phyloP scores from a whole-genome alignment of 2,888 invertebrate genomes.

The Amphipyra berbera region DNA sequence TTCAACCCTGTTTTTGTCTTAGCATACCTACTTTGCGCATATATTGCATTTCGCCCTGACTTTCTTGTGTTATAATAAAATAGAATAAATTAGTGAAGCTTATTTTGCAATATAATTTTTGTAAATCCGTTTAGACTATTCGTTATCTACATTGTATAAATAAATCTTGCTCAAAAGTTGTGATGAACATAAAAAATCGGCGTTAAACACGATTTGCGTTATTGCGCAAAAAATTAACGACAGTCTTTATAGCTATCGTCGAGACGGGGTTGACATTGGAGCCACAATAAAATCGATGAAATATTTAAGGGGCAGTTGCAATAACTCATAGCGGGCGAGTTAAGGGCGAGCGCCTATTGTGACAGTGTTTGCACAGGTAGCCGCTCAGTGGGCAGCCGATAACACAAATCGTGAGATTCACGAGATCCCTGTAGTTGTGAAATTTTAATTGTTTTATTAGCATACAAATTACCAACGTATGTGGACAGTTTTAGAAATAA shows the following conservation, averaged over 20 bases:
- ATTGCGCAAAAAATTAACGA: conserved; percentile 79
- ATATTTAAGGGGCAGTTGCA: conserved; percentile 83
- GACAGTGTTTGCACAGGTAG: conserved; percentile 82
- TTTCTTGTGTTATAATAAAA: no score
- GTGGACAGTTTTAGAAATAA: conserved; percentile 24
- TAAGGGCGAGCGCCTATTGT: conserved; percentile 74
- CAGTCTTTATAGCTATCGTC: conserved; percentile 82
- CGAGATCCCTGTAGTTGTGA: conserved; percentile 58
- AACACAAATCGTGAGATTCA: conserved; percentile 61
- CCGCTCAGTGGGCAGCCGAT: conserved; percentile 72
- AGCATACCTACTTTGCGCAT: neutral
- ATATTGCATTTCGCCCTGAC: no score
- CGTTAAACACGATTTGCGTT: conserved; percentile 74
- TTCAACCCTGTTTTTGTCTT: neutral
- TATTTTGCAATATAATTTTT: conserved; percentile 13
- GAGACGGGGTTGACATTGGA: conserved; percentile 88
- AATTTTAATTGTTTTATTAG: conserved; percentile 65
- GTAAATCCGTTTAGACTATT: conserved; percentile 5
- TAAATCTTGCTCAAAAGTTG: conserved; percentile 48
- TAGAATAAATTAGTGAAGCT: neutral
- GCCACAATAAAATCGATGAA: conserved; percentile 90
- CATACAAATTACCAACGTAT: conserved; percentile 58
- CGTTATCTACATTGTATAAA: conserved; percentile 36
- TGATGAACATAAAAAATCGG: conserved; percentile 68
- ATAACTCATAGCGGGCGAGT: conserved; percentile 82